Evolutionary conservation across 2,113 vertebrate genomes (phyloP).

Genomic region (Peucedramus taeniatus): DNA sequence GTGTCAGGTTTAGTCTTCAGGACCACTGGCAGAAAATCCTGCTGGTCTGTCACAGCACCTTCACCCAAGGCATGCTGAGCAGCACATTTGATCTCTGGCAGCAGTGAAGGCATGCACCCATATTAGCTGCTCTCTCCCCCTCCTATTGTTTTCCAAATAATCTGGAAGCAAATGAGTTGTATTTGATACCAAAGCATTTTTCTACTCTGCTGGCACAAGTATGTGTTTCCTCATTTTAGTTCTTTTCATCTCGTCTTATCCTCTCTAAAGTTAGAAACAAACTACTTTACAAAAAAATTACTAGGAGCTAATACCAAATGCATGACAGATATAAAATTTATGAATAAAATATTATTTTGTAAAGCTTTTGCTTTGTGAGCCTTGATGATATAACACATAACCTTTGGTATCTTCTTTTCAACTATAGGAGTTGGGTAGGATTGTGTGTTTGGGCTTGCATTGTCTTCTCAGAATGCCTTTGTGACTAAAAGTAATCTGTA

Average conservation of each 20-base stretch:
- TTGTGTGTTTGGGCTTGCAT: neutral
- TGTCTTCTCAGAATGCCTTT: neutral
- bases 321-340: neutral
- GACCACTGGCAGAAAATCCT: neutral
- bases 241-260: neutral
- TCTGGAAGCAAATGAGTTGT: neutral
- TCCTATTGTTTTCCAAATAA: neutral
- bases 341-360: neutral
- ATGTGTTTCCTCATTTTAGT: neutral
- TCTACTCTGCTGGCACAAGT: neutral
- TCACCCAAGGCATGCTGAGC: neutral
- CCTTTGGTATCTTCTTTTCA: neutral
- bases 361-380: neutral
- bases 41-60: neutral
- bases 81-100: neutral
- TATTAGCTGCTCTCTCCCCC: neutral
- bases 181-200: neutral
- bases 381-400: neutral
- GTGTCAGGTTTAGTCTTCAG: neutral
- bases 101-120: fast-evolving
- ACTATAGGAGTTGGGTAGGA: neutral
- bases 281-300: neutral
- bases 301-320: neutral
- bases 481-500: neutral
- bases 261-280: neutral